Conservation (phyloP, 2,888 invertebrate species). For the Agrochola litura region DNA sequence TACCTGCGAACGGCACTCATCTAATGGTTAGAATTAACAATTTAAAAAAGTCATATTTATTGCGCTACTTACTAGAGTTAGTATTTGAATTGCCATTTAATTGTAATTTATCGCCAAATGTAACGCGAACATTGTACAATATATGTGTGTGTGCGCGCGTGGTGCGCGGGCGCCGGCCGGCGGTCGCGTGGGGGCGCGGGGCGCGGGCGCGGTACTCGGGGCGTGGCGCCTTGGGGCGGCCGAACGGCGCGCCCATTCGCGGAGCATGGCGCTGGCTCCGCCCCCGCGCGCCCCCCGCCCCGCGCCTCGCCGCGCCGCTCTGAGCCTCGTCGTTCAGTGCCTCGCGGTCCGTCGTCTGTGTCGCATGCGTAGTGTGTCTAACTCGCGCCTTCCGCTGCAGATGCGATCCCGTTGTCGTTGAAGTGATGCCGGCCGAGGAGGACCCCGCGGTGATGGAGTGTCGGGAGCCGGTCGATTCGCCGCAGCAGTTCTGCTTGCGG, state of each 20-base stretch:
- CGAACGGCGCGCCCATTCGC: constrained; percentile 67
- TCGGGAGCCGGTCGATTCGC: constrained; percentile 90
- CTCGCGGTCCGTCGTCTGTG: constrained; percentile 83
- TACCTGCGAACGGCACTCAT: constrained; percentile 41
- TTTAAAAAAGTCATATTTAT: constrained; percentile 57
- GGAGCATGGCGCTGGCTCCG: constrained; percentile 73
- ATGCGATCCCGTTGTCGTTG: constrained; percentile 83
- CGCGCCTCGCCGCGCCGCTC: constrained; percentile 74
- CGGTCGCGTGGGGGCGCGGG: constrained; percentile 54
- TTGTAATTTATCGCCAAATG: constrained; percentile 67
- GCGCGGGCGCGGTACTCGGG: constrained; percentile 63
- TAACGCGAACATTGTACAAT: constrained; percentile 61
- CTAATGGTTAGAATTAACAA: constrained; percentile 52
- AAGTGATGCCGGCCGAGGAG: constrained; percentile 88
- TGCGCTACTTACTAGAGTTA: constrained; percentile 56
- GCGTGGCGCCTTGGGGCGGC: constrained; percentile 68
- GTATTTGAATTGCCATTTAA: constrained; percentile 62
- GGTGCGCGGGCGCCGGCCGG: constrained; percentile 64
- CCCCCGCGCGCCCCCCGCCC: constrained; percentile 75
- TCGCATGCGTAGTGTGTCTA: constrained; percentile 78
- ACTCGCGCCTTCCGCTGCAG: constrained; percentile 82
- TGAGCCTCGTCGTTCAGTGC: constrained; percentile 78
- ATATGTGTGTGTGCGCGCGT: constrained; percentile 49
- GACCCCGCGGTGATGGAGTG: constrained; percentile 87
- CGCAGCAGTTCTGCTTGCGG: constrained; percentile 97